Evolutionary conservation across 2,888 invertebrate species (phyloP).

Genomic region (Reticulitermes lucifugus): DNA sequence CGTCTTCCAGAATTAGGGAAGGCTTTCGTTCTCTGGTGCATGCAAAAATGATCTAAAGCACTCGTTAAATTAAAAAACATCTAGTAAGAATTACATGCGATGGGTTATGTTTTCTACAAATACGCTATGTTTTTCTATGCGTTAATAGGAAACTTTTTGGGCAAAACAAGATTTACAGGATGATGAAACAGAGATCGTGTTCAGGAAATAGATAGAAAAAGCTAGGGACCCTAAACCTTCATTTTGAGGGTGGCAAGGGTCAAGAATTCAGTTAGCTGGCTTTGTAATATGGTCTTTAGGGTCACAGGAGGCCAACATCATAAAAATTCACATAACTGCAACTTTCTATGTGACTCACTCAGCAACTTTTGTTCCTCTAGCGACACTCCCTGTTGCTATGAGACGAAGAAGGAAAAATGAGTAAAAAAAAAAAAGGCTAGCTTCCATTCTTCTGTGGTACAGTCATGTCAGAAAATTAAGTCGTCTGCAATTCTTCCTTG

Average conservation of each 20-base stretch:
- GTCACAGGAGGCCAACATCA: not conserved
- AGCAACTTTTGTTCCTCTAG: not conserved
- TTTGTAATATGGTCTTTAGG: not conserved
- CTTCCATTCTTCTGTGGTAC: conserved; percentile 22
- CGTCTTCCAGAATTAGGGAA: no score
- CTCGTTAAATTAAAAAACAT: no score
- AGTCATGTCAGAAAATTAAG: not conserved
- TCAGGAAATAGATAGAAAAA: not conserved
- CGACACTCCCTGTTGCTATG: conserved; percentile 22
- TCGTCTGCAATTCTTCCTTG: no score
- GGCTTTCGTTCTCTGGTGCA: no score
- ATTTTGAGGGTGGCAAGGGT: not conserved
- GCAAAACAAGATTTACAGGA: not conserved
- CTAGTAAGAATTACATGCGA: no score
- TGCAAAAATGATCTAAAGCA: no score
- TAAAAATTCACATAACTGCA: conserved; percentile 27
- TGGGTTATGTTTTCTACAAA: no score
- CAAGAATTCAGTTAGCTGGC: not conserved
- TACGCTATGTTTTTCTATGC: no score
- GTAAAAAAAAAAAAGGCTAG: not conserved
- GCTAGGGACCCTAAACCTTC: not conserved
- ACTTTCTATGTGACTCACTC: not conserved
- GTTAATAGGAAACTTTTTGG: no score
- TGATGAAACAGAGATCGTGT: not conserved
- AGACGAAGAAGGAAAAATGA: conserved; percentile 2